Evolutionary conservation across 2,888 invertebrate species (phyloP).

Genomic region (Phrixothrix hirtus): DNA sequence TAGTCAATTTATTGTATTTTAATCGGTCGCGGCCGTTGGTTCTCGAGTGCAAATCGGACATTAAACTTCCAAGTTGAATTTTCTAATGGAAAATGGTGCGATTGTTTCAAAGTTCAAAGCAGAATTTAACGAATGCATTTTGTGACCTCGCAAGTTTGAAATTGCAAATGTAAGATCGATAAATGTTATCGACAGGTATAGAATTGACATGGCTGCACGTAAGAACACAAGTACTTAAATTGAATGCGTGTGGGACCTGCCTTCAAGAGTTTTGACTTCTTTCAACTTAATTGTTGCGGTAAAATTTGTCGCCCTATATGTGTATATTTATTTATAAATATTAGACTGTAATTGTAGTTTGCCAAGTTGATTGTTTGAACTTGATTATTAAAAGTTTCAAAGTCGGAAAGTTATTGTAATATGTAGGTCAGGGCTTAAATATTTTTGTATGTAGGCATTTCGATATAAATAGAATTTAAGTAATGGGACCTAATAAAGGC

Average conservation of each 20-base stretch:
- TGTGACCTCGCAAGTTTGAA: neutral
- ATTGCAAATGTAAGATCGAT: conserved; percentile 18
- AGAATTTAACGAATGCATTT: neutral
- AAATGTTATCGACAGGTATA: conserved; percentile 17
- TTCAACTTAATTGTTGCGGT: neutral
- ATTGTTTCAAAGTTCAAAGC: too few species aligned
- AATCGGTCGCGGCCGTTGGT: too few species aligned
- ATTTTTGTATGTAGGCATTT: neutral
- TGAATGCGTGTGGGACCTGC: neutral
- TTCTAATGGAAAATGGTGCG: too few species aligned
- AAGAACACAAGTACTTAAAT: conserved; percentile 17
- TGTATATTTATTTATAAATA: too few species aligned
- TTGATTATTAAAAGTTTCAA: neutral
- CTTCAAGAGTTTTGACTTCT: neutral
- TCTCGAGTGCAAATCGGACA: too few species aligned
- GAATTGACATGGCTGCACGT: conserved; percentile 15
- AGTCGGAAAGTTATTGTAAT: neutral
- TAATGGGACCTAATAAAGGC: neutral
- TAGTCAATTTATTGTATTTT: too few species aligned
- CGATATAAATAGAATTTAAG: neutral
- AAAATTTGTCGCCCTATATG: too few species aligned
- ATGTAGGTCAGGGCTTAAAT: neutral
- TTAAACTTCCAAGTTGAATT: too few species aligned
- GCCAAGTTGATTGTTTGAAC: neutral
- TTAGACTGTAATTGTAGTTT: too few species aligned